Base-by-base conservation (phyloP, 2,797 vertebrate genomes). In the Xenopus petersii region DNA sequence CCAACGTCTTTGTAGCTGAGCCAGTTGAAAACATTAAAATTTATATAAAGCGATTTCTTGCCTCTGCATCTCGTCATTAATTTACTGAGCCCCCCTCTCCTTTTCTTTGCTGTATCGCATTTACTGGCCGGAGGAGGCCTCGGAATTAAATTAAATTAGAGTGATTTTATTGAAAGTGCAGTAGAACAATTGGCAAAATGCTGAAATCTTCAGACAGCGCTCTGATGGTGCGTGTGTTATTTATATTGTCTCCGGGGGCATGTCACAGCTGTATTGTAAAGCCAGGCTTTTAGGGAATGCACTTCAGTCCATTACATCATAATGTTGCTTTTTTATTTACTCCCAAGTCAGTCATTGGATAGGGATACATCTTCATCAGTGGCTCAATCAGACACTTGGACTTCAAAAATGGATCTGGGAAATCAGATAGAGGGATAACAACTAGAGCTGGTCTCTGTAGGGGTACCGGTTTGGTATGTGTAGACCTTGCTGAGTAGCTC, bases 141-240 rank as follows among this genome's bases (percentile, higher is more conserved):
- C 15, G 59, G 42, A 73, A 70, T 70, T 51, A 46, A 69, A 67
- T 73, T 51, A 26, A 69, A 67, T 73, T 17, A 73, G 69, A 73
- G 70, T 78, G 65, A 70, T 78, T 78, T 78, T 78, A 78, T 74
- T 78, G 66, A 78, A 78, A 78, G 76, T 71, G 49, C 61, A 33
- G 42, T 49, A 78, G 66, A 74, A 70, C 65, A 78, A 73, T 78
- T 68, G 75, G 64, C 59, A 48, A 78, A 72, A 78, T 64, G 64
- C 59, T 48, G 30, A 62, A 78, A 64, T 70, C 71, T 73, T 66
- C 66, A 78, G 76, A 73, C 76, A 60, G 71, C 12, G 17, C 15
- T 68, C 56, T 21, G 58, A 73, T 42, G 64, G 46, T 17, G 54
- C 59, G 65, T 36, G 13, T 64, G 61, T 72, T 51, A 64, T 74